These are phyloP conservation scores for Leucozona laternaria DNA, from an alignment of 2,888 invertebrate genomes.

Conservation along the genomic window DNA sequence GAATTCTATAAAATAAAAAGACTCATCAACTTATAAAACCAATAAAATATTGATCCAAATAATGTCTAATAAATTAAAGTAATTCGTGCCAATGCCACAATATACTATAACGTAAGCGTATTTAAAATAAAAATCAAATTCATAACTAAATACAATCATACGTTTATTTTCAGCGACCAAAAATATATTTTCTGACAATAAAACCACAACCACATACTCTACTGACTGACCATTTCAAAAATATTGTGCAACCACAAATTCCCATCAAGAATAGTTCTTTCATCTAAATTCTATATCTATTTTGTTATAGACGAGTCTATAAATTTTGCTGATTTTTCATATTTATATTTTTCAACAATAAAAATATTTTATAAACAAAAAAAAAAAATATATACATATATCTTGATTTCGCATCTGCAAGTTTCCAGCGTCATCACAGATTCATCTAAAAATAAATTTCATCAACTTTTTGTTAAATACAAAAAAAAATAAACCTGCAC, in stretches of 20 bases:
- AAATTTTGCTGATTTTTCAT: constrained; percentile 3
- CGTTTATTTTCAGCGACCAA: background rate
- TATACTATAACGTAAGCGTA: background rate
- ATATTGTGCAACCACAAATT: constrained; percentile 23
- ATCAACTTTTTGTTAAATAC: constrained; percentile 4
- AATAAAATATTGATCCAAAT: too few relatives aligned
- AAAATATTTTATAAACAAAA: constrained; percentile 6
- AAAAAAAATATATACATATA: background rate
- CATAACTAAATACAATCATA: background rate
- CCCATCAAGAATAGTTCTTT: background rate
- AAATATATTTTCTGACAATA: background rate
- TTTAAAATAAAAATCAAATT: background rate
- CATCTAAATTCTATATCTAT: background rate
- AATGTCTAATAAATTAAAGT: too few relatives aligned
- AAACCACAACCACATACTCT: background rate
- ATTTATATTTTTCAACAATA: constrained; percentile 24
- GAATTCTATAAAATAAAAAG: too few relatives aligned
- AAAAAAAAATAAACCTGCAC: background rate
- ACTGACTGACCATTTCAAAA: background rate
- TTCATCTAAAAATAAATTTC: constrained; percentile 51
- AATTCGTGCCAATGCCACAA: background rate
- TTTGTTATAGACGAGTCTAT: background rate
- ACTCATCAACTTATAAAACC: too few relatives aligned
- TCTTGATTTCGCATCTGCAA: constrained; percentile 9
- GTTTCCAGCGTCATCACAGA: constrained; percentile 11